Base-by-base conservation (phyloP, 2,888 invertebrate genomes). In the Epistrophella euchroma region DNA sequence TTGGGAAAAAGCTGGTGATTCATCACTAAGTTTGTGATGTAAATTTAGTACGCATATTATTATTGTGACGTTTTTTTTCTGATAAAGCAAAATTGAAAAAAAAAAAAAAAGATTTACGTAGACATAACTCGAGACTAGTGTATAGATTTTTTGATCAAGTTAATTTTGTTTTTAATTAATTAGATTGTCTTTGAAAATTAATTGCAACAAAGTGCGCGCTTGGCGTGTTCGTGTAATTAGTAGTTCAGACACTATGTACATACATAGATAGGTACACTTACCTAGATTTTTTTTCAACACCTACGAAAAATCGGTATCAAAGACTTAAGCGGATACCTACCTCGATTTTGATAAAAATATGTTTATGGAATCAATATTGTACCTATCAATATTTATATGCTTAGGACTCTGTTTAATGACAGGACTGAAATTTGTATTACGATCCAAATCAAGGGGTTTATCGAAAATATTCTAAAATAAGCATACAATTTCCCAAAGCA, bases 1-100 rank as follows among this genome's bases (percentile, higher is more conserved):
- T 79, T 75, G 79, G 72, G 66, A 40, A 72, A 40, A 72, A 62
- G n/a, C 52, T 58, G 77, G 77, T 86, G 85, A 86, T 76, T 86
- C 85, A 86, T 81, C 85, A 47, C 17, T 19, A 17, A 43, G n/a
- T 71, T 68, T 72, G 79, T 71, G 70, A 75, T 79, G 79, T 80
- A 79, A 84, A 79, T 68, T 47, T 58, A 19, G 70, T 64, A 79
- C 83, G 74, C 79, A 84, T 43, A 78, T 78, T 58, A 70, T 79
- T 83, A 71, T 58, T 70, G 32, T 52, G 37, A 52, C 25, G 17
- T 17, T 22, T n/a, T 58, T 74, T 58, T 13, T 43, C 25, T 25
- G 7, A 32, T 11, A 60, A 22, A 22, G 4, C 4, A 4, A n/a
- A 25, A 13, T 58, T 15, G 35, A 37, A 58, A 35, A 28, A 35